A percentile compares a stretch with the other conserved stretches of the same genome.
Conservation (phyloP, 2,113 vertebrate species). For the Forbesichthys agassizii region DNA sequence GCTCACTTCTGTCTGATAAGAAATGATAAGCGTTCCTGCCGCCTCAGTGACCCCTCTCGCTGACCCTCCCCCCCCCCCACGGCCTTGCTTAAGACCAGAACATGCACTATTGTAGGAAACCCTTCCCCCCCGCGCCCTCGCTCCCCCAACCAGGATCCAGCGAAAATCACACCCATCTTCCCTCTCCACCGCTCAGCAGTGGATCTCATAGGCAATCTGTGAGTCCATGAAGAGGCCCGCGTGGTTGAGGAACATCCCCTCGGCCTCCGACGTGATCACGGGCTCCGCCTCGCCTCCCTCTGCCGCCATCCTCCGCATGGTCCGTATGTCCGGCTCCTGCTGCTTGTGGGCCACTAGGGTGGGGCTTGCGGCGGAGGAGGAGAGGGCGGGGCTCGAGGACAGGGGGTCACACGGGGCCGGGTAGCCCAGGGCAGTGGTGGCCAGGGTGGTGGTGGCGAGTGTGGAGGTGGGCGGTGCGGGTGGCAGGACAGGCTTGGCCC, state of each 20-base stretch:
- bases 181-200: slow-evolving; percentile 76
- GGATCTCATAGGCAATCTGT: slow-evolving; percentile 86
- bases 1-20: slow-evolving; percentile 1
- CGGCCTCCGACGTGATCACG: slow-evolving; percentile 70
- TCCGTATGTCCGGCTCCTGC: slow-evolving; percentile 60
- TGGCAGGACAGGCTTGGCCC: slow-evolving; percentile 80
- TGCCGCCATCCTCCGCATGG: slow-evolving; percentile 63
- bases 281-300: slow-evolving; percentile 75
- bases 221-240: slow-evolving; percentile 79
- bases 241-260: slow-evolving; percentile 79
- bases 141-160: neutral
- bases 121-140: neutral
- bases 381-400: slow-evolving; percentile 54
- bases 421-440: slow-evolving; percentile 54
- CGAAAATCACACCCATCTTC: neutral
- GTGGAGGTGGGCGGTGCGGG: slow-evolving; percentile 52
- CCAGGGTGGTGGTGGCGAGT: slow-evolving; percentile 1
- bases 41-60: neutral
- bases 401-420: slow-evolving; percentile 51
- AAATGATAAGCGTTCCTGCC: neutral
- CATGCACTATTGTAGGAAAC: neutral
- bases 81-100: neutral
- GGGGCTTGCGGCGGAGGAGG: slow-evolving; percentile 38
- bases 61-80: neutral
- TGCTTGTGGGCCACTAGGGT: slow-evolving; percentile 53